These are phyloP conservation scores for Microcebus griseorufus DNA, from an alignment of 2,113 vertebrate species.

Conservation along the genomic window DNA sequence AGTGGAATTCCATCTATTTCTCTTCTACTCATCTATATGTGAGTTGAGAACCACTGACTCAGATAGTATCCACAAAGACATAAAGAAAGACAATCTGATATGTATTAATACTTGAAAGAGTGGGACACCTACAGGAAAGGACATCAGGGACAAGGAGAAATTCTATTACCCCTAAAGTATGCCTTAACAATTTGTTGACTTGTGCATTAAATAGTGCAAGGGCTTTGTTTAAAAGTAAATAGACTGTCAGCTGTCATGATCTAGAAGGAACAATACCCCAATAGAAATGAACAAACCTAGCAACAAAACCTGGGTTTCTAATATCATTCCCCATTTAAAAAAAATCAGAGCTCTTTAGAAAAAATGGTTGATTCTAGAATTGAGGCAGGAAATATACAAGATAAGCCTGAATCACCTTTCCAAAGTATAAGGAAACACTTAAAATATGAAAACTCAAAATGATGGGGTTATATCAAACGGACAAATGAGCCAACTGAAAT, in stretches of 20 bases:
- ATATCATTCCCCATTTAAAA: not conserved
- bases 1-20: not conserved
- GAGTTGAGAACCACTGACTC: not conserved
- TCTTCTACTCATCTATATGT: not conserved
- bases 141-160: not conserved
- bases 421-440: not conserved
- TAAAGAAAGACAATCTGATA: not conserved
- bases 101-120: not conserved
- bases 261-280: not conserved
- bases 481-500: not conserved
- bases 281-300: not conserved
- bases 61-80: not conserved
- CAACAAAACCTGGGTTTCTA: not conserved
- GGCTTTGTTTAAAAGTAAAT: not conserved
- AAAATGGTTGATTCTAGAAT: constrained; percentile 12
- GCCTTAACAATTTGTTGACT: not conserved
- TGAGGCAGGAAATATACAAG: not conserved
- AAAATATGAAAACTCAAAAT: not conserved
- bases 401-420: not conserved
- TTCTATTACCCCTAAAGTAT: not conserved
- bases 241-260: not conserved
- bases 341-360: not conserved
- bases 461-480: not conserved
- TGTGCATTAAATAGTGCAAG: not conserved
- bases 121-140: not conserved